A percentile compares a stretch with the other conserved stretches of the same genome.
phyloP scores from a whole-genome alignment of 1,140 invertebrate species.

The Achatina immaculata region DNA sequence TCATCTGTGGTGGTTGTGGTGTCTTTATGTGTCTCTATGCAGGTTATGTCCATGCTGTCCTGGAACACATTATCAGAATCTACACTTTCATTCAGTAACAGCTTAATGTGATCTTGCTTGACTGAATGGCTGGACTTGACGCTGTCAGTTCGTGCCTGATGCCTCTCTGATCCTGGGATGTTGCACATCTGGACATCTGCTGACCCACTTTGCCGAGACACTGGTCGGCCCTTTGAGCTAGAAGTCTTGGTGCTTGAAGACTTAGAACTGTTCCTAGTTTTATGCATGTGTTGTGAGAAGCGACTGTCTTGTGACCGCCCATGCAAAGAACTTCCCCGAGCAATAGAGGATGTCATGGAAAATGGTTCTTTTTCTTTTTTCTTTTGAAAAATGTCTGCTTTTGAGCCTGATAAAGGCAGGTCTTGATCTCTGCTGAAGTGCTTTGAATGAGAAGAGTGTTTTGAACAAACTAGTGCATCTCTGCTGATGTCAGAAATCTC shows the following conservation, averaged over 20 bases:
- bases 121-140: no score
- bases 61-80: background rate
- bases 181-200: background rate
- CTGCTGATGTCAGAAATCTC: background rate
- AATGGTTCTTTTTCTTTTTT: background rate
- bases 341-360: background rate
- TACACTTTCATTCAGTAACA: background rate
- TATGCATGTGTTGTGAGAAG: background rate
- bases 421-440: no score
- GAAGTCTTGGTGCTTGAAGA: background rate
- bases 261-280: background rate
- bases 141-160: background rate
- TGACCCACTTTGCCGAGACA: no score
- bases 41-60: background rate
- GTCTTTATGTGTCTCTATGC: background rate
- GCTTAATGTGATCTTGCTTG: no score
- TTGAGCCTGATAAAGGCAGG: background rate
- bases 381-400: background rate
- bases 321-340: no score
- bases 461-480: background rate
- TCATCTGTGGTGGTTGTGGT: background rate
- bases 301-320: background rate
- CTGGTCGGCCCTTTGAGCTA: background rate
- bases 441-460: background rate
- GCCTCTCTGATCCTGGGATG: background rate